phyloP scores from a whole-genome alignment of 2,888 invertebrate genomes.

The Vesta saturnalis region DNA sequence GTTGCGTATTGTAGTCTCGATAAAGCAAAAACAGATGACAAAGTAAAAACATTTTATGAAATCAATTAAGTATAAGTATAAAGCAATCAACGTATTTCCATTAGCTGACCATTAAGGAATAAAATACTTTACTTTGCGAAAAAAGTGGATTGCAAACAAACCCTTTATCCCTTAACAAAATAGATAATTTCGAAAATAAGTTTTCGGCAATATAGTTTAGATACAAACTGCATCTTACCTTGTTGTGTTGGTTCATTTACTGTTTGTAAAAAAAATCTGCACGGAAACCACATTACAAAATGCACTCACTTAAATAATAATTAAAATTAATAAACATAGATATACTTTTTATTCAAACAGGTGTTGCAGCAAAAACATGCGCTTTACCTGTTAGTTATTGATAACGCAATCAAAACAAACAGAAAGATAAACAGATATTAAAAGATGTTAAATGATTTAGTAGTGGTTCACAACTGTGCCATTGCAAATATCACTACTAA shows the following conservation, averaged over 20 bases:
- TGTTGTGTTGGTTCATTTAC: conserved; percentile 32
- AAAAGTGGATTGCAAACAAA: too few species aligned
- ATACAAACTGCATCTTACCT: conserved; percentile 23
- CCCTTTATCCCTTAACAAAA: too few species aligned
- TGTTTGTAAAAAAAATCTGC: conserved; percentile 55
- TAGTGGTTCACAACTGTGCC: conserved; percentile 1
- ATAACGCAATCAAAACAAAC: conserved; percentile 1
- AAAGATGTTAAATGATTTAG: conserved; percentile 1
- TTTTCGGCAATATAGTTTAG: too few species aligned
- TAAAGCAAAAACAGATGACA: too few species aligned
- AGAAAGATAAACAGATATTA: too few species aligned
- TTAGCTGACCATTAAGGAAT: neutral
- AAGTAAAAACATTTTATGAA: too few species aligned
- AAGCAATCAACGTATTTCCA: too few species aligned
- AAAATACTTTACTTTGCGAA: neutral
- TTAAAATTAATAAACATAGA: neutral
- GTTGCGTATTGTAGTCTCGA: too few species aligned
- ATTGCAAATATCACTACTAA: neutral
- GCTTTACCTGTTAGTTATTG: neutral
- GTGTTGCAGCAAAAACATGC: neutral
- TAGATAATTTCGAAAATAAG: too few species aligned
- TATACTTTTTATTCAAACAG: neutral
- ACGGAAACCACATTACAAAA: conserved; percentile 58
- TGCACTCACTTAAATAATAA: neutral
- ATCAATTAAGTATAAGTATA: neutral